phyloP scores from a whole-genome alignment of 2,888 invertebrate genomes.

The Hirudinaria manillensis region DNA sequence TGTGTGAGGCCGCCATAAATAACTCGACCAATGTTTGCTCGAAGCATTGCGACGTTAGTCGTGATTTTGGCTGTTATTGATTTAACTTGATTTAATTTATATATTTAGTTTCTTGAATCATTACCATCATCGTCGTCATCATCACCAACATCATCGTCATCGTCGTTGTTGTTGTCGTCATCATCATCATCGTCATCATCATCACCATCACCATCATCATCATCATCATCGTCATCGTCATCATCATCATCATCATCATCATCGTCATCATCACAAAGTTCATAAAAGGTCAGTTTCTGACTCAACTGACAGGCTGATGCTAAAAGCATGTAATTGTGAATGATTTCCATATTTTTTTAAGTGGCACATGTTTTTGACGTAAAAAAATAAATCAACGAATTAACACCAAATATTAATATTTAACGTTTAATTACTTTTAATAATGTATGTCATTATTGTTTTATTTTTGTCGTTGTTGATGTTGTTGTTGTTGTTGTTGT shows the following conservation, averaged over 20 bases:
- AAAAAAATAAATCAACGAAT: too few species aligned
- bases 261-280: neutral
- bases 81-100: neutral
- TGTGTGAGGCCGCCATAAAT: conserved; percentile 10
- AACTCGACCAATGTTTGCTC: neutral
- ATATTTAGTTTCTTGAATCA: neutral
- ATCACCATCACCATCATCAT: conserved; percentile 6
- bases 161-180: neutral
- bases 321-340: too few species aligned
- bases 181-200: conserved; percentile 11
- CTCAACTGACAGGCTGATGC: too few species aligned
- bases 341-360: too few species aligned
- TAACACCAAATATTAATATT: too few species aligned
- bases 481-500: too few species aligned
- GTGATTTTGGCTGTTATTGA: neutral
- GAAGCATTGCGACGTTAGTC: neutral
- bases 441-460: too few species aligned
- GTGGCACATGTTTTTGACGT: too few species aligned
- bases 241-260: conserved; percentile 13
- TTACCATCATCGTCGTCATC: neutral
- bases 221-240: conserved; percentile 1
- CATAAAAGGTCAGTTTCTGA: neutral
- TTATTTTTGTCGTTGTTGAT: too few species aligned
- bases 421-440: too few species aligned
- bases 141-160: conserved; percentile 12